Evolutionary conservation across 2,888 invertebrate species (phyloP), one percentile per base, ranked within the genome.

Genomic region (Leucoptera coffeella): DNA sequence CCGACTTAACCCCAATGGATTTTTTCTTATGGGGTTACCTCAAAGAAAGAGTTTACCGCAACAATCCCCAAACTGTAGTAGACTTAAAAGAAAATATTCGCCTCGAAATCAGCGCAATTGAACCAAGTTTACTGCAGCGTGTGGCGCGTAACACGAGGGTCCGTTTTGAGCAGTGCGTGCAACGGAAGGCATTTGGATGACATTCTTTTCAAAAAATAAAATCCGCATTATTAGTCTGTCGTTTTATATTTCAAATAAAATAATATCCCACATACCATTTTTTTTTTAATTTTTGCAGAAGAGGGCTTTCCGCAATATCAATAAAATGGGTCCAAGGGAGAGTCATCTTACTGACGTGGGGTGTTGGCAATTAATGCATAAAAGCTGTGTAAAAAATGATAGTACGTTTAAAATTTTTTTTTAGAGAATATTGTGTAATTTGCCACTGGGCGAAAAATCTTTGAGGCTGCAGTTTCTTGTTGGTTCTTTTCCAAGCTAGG

Each of bases 31-130:
- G 25, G 30, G 33, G 29, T 23, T 32, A 29, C 12, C 30, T 36
- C 11, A 29, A 32, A 17, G 26, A 17, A 21, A 15, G 27, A 9
- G 30, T 31, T 3, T 35, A 32, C 34, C 23, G 8, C 12, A 34
- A 29, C 27, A 25, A 15, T 14, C 34, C 34, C 7, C 17, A 14
- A 26, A 36, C 32, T 10, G 32, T 34, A 29, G 10, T 11, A 14
- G 23, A 22, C 17, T 22, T 35, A 29, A 26, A 34, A 30, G 27
- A 34, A 34, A 35, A 32, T 29, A 35, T 35, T 23, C 28, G 32
- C 10, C 30, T 27, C 22, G 32, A 37, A 13, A 31, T 36, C 19
- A 30, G 28, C 14, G 37, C 29, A 20, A 32, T 32, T 22, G 2
- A 3, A 10, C 22, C 10, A 12, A 27, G 6, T 17, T 17, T 17